Evolutionary conservation across 2,113 vertebrate genomes (phyloP).

Genomic region (Bettongia penicillata): DNA sequence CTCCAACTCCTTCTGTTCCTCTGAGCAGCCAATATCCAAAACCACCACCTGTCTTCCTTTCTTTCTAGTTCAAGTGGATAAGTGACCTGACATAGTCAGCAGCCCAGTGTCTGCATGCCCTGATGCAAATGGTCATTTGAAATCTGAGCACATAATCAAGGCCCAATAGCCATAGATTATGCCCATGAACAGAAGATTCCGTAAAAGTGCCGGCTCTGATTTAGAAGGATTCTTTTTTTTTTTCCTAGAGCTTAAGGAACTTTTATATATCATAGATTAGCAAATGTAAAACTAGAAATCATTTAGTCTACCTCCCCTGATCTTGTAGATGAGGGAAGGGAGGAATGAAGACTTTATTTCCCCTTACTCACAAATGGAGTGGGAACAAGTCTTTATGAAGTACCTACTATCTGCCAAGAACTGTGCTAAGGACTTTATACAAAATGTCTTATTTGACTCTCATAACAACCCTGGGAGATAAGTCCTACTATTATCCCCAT

Average conservation of each 20-base stretch:
- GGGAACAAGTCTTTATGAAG: neutral
- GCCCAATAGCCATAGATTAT: neutral
- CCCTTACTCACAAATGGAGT: neutral
- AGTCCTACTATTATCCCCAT: neutral
- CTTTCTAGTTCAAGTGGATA: conserved; percentile 33
- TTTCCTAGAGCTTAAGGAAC: neutral
- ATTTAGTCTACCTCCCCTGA: neutral
- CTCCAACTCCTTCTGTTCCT: conserved; percentile 32
- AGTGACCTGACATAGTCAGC: conserved; percentile 4
- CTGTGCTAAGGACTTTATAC: neutral
- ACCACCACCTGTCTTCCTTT: neutral
- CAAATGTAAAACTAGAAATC: neutral
- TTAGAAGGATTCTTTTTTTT: neutral
- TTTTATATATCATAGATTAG: neutral
- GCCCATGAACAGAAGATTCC: neutral
- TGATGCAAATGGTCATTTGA: neutral
- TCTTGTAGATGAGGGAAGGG: neutral
- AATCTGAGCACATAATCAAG: neutral
- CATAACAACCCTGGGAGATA: neutral
- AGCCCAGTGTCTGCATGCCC: neutral
- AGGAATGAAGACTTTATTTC: neutral
- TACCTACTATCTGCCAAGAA: neutral
- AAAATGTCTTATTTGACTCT: neutral
- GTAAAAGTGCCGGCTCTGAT: neutral
- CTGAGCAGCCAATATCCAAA: neutral